Conservation (phyloP, 2,113 vertebrate species). For the Onychostoma macrolepis region DNA sequence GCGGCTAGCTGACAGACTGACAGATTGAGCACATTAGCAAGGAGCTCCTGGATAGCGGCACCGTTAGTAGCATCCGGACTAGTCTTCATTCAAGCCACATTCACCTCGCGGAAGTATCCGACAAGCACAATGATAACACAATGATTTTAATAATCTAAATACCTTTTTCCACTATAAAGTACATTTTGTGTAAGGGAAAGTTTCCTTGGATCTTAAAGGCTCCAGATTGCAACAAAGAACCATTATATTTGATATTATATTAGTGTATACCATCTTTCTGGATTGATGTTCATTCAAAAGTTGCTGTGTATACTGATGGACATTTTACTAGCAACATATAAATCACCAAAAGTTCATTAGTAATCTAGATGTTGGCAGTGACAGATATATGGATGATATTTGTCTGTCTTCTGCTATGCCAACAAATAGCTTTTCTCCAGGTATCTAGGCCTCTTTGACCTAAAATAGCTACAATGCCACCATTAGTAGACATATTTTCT, state of each 20-base stretch:
- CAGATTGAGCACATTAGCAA: slow-evolving; percentile 11
- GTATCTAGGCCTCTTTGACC: background rate
- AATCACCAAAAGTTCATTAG: background rate
- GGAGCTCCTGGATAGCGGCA: background rate
- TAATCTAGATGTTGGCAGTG: background rate
- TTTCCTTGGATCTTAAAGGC: no score
- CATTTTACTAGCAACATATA: background rate
- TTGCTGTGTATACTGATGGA: background rate
- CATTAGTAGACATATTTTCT: slow-evolving; percentile 1
- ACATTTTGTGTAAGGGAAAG: no score
- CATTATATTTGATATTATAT: no score
- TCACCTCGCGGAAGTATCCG: background rate
- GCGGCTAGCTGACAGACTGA: background rate
- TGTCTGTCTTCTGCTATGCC: background rate
- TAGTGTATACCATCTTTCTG: background rate
- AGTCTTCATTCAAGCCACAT: slow-evolving; percentile 9
- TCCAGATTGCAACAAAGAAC: no score
- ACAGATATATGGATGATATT: background rate
- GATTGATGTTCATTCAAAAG: background rate
- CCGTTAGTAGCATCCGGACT: background rate
- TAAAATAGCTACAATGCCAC: slow-evolving; percentile 1
- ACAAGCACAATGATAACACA: background rate
- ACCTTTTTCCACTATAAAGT: no score
- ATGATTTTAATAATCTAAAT: no score
- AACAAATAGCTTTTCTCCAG: background rate